Base-by-base conservation (phyloP, 1,140 invertebrate genomes). In the Tribolium castaneum region DNA sequence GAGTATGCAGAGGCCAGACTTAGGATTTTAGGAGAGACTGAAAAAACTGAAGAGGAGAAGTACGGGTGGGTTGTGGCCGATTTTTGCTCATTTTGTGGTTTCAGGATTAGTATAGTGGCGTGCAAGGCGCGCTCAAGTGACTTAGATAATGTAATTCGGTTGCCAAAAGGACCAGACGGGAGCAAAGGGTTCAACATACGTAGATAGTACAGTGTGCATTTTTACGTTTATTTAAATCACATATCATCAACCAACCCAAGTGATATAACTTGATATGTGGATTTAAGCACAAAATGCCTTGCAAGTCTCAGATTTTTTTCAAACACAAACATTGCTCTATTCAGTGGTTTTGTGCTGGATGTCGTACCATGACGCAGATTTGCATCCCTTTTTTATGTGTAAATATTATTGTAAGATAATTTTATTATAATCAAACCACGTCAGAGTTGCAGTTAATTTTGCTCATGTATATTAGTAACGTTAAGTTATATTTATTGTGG, bases 1-100 rank as follows among this genome's bases (percentile, higher is more conserved):
- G 95, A 96, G 85, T 97, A 97, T 87, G 95, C 95, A 1, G 92
- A 96, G 86, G 95, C 95, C 16, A 90, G 95, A 72, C 89, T 94
- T 72, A 89, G 95, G 81, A 96, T 97, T 84, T 87, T 96, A 79
- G 95, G 95, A 9, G 92, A 94, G 86, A 93, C 94, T 94, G 93
- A 95, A 83, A 93, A 95, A 85, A 85, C 86, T 79, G 89, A 90
- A 84, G 87, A 90, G 86, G 87, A 90, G 86, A 92, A 89, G 91
- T 94, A 86, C 10, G 30, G 22, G 54, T 13, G 35, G 12, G 14
- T 74, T 45, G 12, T 52, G n/a, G 45, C 14, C 13, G 45, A 50
- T 52, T 14, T 30, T 76, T 59, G 10, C 14, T 80, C 10, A 30
- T 16, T 76, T 50, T 78, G 51, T 66, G 54, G 70, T 79, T 83